These are phyloP conservation scores for Ondatra zibethicus DNA, from an alignment of 2,113 vertebrate genomes.

Conservation along the genomic window DNA sequence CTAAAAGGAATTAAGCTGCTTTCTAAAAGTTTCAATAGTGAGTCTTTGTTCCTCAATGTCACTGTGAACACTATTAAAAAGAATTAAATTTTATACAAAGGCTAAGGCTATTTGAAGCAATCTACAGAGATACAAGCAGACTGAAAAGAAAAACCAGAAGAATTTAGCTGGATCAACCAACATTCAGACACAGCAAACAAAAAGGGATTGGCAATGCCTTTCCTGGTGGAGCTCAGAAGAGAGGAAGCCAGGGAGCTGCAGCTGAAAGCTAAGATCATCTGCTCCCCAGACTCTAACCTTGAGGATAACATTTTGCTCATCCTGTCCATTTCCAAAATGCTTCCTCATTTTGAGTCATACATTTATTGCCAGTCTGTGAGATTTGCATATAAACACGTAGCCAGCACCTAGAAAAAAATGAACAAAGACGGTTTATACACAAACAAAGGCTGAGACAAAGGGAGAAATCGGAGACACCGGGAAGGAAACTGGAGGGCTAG, in stretches of 20 bases:
- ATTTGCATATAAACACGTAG: not conserved
- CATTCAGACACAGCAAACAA: constrained; percentile 56
- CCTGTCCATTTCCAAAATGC: constrained; percentile 17
- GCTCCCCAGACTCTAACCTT: constrained; percentile 25
- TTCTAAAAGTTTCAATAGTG: not conserved
- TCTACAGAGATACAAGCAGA: constrained; percentile 34
- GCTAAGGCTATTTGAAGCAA: not conserved
- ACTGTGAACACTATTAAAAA: constrained; percentile 19
- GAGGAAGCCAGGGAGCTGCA: constrained; percentile 5
- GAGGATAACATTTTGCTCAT: not conserved
- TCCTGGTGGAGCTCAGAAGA: constrained; percentile 45
- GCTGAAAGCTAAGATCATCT: not conserved
- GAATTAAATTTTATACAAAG: constrained; percentile 48
- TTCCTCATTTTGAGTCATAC: constrained; percentile 17
- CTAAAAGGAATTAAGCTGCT: constrained; percentile 34
- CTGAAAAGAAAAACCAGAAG: constrained; percentile 56
- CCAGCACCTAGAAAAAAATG: not conserved
- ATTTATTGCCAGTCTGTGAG: not conserved
- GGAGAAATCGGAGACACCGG: not conserved
- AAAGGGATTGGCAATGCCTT: not conserved
- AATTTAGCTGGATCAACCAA: constrained; percentile 46
- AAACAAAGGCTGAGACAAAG: constrained; percentile 10
- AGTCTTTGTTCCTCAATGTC: constrained; percentile 47
- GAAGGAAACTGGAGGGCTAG: not conserved
- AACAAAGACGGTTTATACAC: not conserved